Evolutionary conservation across 2,888 invertebrate species (phyloP).

Genomic region (Aporophyla nigra): DNA sequence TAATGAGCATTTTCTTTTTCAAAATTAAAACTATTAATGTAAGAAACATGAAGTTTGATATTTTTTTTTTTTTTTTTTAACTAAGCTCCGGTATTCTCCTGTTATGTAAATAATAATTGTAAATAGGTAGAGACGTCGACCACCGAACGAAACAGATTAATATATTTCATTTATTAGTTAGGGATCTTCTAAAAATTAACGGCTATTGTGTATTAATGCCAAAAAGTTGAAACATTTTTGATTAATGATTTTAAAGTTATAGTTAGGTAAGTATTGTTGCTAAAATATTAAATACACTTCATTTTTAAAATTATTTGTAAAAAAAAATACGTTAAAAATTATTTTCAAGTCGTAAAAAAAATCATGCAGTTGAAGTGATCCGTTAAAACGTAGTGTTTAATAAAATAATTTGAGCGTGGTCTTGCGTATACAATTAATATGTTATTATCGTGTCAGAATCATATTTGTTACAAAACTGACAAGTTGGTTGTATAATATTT

Average conservation of each 20-base stretch:
- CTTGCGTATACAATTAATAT: constrained; percentile 39
- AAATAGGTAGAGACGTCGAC: constrained; percentile 62
- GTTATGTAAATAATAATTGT: constrained; percentile 54
- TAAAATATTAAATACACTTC: constrained; percentile 36
- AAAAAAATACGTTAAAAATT: background rate
- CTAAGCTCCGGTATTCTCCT: constrained; percentile 18
- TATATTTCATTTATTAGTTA: constrained; percentile 62
- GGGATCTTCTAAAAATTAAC: constrained; percentile 45
- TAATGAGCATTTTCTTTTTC: too few relatives aligned
- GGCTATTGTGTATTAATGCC: constrained; percentile 61
- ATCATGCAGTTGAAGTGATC: constrained; percentile 38
- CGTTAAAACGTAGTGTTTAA: constrained; percentile 20
- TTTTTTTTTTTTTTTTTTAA: too few relatives aligned
- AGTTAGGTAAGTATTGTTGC: constrained; percentile 55
- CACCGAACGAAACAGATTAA: constrained; percentile 67
- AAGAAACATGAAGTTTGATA: constrained; percentile 27
- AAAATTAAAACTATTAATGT: constrained; percentile 15
- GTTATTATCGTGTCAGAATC: constrained; percentile 47
- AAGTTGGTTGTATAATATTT: constrained; percentile 27
- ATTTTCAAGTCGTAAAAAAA: constrained; percentile 24
- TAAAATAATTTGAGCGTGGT: constrained; percentile 52
- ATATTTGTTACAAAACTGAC: constrained; percentile 58
- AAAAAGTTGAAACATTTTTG: constrained; percentile 53
- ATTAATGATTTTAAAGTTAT: constrained; percentile 55
- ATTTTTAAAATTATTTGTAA: constrained; percentile 25